Evolutionary conservation across 35 echinoderm and acorn worm species (phyloP).

Genomic region (Amphiura filiformis): DNA sequence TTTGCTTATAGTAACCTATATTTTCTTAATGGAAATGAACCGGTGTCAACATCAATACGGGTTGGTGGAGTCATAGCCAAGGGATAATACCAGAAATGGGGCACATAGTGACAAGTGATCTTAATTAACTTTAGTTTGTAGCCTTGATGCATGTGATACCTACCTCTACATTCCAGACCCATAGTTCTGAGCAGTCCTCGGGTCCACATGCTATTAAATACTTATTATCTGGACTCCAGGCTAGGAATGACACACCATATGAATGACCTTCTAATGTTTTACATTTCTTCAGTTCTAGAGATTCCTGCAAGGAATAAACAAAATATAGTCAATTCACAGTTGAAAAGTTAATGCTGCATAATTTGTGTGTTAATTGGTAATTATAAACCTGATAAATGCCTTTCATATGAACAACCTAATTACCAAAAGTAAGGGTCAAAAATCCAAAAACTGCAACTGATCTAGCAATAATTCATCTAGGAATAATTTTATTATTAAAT

Average conservation of each 20-base stretch:
- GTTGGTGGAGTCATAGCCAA: neutral
- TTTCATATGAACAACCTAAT: no score
- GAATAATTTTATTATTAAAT: no score
- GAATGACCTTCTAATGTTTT: constrained; percentile 86
- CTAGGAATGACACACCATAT: constrained; percentile 88
- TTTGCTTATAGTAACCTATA: no score
- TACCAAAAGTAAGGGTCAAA: no score
- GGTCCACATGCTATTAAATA: constrained; percentile 87
- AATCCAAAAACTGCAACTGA: no score
- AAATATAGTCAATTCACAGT: no score
- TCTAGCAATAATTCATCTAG: no score
- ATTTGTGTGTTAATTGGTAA: no score
- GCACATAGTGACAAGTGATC: constrained; percentile 31
- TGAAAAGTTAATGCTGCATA: no score
- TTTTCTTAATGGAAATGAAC: no score
- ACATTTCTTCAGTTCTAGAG: constrained; percentile 69
- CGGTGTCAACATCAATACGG: no score
- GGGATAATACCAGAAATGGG: neutral
- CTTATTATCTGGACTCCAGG: constrained; percentile 96
- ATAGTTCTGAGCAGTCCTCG: constrained; percentile 89
- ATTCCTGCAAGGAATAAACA: constrained; percentile 79
- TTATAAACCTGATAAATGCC: no score
- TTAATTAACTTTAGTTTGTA: constrained; percentile 78
- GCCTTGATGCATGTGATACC: constrained; percentile 51
- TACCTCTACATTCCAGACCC: constrained; percentile 99